phyloP scores from a whole-genome alignment of 2,888 invertebrate species.

The Eubasilissa splendida region DNA sequence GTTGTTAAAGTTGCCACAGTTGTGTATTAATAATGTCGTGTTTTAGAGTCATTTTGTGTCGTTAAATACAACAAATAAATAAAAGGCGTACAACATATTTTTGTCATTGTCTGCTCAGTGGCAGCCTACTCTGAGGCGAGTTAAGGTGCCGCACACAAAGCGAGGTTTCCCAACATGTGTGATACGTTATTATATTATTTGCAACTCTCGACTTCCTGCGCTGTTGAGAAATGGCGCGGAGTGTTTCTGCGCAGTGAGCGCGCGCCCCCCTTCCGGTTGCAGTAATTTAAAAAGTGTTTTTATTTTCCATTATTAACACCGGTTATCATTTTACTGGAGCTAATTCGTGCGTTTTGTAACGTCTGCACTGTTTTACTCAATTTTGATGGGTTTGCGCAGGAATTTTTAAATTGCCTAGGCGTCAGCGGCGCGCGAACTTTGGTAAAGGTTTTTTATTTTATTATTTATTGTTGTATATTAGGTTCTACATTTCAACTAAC shows the following conservation, averaged over 20 bases:
- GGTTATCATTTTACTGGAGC: slow-evolving; percentile 2
- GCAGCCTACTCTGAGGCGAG: too few species aligned
- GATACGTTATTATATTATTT: neutral
- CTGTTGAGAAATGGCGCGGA: slow-evolving; percentile 4
- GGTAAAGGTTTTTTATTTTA: too few species aligned
- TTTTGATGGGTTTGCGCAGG: neutral
- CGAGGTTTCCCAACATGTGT: neutral
- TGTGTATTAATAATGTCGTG: too few species aligned
- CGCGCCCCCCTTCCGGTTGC: slow-evolving; percentile 4
- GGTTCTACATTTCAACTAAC: too few species aligned
- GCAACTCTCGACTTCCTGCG: neutral
- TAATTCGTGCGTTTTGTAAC: slow-evolving; percentile 7
- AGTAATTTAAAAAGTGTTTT: slow-evolving; percentile 4
- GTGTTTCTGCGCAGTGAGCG: neutral
- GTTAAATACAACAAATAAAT: too few species aligned
- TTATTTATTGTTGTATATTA: too few species aligned
- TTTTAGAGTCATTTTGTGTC: too few species aligned
- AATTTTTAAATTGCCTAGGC: neutral
- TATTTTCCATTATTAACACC: neutral
- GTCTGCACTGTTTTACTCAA: slow-evolving; percentile 11
- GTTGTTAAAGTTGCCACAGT: too few species aligned
- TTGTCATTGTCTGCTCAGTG: too few species aligned
- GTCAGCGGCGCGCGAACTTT: neutral
- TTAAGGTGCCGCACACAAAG: too few species aligned
- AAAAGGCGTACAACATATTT: too few species aligned